These are phyloP conservation scores for Elanoides forficatus DNA, from an alignment of 2,113 vertebrate species.

Conservation along the genomic window DNA sequence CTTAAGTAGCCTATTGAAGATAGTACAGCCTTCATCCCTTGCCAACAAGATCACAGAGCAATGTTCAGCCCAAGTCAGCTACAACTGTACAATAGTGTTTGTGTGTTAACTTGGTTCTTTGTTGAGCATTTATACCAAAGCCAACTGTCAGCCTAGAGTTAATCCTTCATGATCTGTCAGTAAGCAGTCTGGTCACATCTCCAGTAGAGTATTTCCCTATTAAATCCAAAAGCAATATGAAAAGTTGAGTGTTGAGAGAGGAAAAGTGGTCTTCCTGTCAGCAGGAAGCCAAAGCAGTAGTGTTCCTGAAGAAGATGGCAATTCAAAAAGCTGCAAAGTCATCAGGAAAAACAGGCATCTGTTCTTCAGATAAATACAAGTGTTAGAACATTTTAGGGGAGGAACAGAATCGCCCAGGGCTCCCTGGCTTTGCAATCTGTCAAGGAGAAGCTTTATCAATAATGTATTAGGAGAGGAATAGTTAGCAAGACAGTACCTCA, in stretches of 20 bases:
- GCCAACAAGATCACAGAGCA: neutral
- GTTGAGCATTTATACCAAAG: neutral
- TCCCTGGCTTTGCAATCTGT: neutral
- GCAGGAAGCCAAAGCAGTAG: neutral
- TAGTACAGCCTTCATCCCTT: neutral
- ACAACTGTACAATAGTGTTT: neutral
- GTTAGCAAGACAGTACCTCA: neutral
- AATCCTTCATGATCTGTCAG: neutral
- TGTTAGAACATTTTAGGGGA: neutral
- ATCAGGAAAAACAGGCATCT: neutral
- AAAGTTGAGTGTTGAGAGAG: neutral
- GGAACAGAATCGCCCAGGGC: conserved; percentile 4
- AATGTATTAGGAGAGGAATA: conserved; percentile 30
- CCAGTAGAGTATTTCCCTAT: neutral
- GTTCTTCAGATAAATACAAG: conserved; percentile 14
- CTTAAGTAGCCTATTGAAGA: neutral
- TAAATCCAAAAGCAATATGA: neutral
- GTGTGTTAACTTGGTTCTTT: neutral
- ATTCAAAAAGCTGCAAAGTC: conserved; percentile 19
- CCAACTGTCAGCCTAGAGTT: neutral
- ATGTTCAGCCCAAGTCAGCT: neutral
- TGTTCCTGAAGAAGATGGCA: neutral
- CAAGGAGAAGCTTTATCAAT: conserved; percentile 19
- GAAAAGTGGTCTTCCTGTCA: neutral
- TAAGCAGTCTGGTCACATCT: neutral